Evolutionary conservation across 2,888 invertebrate species (phyloP).

Genomic region (Agonopterix heracliana): DNA sequence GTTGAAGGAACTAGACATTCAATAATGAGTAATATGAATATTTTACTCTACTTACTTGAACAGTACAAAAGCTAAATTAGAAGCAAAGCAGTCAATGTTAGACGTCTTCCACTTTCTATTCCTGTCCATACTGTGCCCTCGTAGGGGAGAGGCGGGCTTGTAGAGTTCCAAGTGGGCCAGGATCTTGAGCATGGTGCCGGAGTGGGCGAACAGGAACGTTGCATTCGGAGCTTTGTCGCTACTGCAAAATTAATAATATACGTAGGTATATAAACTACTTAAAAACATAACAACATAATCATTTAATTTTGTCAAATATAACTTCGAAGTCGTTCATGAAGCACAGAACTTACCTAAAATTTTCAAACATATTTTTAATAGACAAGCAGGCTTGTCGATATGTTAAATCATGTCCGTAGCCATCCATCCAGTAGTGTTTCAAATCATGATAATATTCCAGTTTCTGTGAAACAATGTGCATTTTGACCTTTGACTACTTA

Average conservation of each 20-base stretch:
- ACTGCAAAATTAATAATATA: slow-evolving; percentile 20
- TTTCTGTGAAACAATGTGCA: slow-evolving; percentile 54
- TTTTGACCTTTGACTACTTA: too few species aligned
- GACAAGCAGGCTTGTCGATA: slow-evolving; percentile 85
- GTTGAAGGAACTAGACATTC: too few species aligned
- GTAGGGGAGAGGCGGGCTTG: slow-evolving; percentile 78
- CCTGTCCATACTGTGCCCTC: slow-evolving; percentile 64
- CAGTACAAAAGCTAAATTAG: slow-evolving; percentile 86
- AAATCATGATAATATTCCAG: slow-evolving; percentile 87
- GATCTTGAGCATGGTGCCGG: slow-evolving; percentile 87
- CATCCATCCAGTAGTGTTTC: slow-evolving; percentile 88
- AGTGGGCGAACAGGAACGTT: slow-evolving; percentile 87
- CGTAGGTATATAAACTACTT: too few species aligned
- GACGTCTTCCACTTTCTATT: slow-evolving; percentile 76
- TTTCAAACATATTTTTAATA: slow-evolving; percentile 81
- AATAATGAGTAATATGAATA: too few species aligned
- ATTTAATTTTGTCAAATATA: too few species aligned
- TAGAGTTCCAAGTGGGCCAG: slow-evolving; percentile 84
- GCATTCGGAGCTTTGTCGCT: slow-evolving; percentile 52
- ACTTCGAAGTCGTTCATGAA: too few species aligned
- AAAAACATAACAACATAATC: too few species aligned
- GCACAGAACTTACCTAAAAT: slow-evolving; percentile 76
- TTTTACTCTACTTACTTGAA: slow-evolving; percentile 74
- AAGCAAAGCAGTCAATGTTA: slow-evolving; percentile 85
- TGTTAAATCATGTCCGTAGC: slow-evolving; percentile 85